Evolutionary conservation across 1,140 invertebrate species (phyloP).

Genomic region (Sinonovacula constricta): DNA sequence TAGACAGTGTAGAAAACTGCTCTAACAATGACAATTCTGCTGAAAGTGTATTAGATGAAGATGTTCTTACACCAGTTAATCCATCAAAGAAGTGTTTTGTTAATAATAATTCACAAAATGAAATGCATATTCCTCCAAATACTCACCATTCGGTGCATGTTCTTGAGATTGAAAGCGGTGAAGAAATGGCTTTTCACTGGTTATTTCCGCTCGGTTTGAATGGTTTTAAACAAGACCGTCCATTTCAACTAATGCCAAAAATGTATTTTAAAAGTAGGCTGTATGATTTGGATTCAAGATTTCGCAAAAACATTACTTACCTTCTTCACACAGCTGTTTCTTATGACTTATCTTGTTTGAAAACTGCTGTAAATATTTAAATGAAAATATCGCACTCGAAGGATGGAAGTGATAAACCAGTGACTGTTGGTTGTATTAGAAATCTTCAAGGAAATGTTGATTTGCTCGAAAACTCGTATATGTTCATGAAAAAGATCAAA

Average conservation of each 20-base stretch:
- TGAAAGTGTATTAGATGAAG: conserved; percentile 25
- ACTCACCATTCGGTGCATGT: conserved; percentile 18
- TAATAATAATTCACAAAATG: neutral
- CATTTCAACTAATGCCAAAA: neutral
- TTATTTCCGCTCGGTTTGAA: conserved; percentile 19
- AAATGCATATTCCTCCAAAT: conserved; percentile 12
- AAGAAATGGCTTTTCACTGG: conserved; percentile 35
- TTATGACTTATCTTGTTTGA: conserved; percentile 9
- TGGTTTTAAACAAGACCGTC: conserved; percentile 13
- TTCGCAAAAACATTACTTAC: conserved; percentile 42
- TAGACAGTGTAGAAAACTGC: neutral
- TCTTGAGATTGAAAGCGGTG: conserved; percentile 5
- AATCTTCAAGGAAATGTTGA: conserved; percentile 2
- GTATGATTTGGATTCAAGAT: conserved; percentile 11
- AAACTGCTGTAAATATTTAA: conserved; percentile 31
- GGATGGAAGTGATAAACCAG: neutral
- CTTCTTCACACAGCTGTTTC: conserved; percentile 23
- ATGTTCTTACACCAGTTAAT: conserved; percentile 36
- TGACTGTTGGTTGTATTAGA: conserved; percentile 9
- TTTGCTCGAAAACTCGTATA: conserved; percentile 26
- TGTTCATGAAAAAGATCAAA: conserved; percentile 44
- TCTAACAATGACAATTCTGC: neutral
- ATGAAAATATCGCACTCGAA: conserved; percentile 29
- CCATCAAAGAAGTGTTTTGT: conserved; percentile 3
- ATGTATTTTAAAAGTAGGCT: conserved; percentile 35